phyloP scores from a whole-genome alignment of 2,113 vertebrate genomes.

The Garra rufa region DNA sequence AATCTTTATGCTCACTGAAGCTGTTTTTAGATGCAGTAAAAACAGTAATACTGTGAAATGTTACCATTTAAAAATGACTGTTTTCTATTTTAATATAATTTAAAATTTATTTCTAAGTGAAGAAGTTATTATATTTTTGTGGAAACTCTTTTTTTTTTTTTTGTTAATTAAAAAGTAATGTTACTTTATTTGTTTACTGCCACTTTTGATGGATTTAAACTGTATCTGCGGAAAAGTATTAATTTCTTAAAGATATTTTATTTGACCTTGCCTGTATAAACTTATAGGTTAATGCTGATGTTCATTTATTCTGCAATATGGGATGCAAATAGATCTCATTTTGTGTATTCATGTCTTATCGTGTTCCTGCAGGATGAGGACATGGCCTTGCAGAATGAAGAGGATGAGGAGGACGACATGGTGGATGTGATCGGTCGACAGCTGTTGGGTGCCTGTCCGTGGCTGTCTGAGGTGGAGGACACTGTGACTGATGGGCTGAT shows the following conservation, averaged over 20 bases:
- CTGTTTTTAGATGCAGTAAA: neutral
- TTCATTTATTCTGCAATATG: neutral
- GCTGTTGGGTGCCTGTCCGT: constrained; percentile 88
- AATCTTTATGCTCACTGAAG: neutral
- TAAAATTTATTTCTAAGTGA: too few species aligned
- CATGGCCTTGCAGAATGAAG: constrained; percentile 93
- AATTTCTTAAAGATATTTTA: neutral
- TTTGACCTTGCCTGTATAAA: neutral
- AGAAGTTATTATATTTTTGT: neutral
- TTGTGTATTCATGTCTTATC: neutral
- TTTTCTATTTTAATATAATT: too few species aligned
- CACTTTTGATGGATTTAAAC: neutral
- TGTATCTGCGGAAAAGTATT: neutral
- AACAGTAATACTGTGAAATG: too few species aligned
- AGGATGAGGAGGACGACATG: constrained; percentile 93
- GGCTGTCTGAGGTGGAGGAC: constrained; percentile 91
- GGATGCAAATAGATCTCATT: neutral
- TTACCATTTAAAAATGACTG: neutral
- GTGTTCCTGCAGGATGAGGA: constrained; percentile 87
- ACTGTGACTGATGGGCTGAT: constrained; percentile 90
- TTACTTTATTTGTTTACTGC: neutral
- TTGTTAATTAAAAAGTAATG: too few species aligned
- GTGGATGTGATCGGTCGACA: constrained; percentile 96
- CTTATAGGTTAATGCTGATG: neutral
- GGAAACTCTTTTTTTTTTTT: neutral